phyloP scores from a whole-genome alignment of 2,113 vertebrate species.

The Thalassarche chlororhynchos region DNA sequence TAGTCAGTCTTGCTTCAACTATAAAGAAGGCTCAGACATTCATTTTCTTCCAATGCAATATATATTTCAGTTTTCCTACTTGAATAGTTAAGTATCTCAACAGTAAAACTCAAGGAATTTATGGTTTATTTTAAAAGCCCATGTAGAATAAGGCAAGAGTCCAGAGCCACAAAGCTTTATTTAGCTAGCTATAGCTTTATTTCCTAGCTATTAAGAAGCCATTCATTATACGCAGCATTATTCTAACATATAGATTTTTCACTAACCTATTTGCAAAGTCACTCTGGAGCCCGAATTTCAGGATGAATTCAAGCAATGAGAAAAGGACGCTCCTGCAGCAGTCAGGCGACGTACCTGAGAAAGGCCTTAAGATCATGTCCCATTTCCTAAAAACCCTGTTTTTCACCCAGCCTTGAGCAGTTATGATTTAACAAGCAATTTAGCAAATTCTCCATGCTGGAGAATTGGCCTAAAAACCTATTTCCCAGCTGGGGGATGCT shows the following conservation, averaged over 20 bases:
- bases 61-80: conserved; percentile 5
- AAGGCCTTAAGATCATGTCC: neutral
- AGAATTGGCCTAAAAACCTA: neutral
- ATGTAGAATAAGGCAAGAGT: neutral
- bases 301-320: neutral
- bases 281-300: neutral
- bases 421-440: neutral
- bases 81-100: neutral
- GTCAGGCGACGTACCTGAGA: accelerated
- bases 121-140: conserved; percentile 54
- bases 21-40: neutral
- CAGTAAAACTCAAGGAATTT: conserved; percentile 49
- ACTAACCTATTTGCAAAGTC: conserved; percentile 30
- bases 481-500: neutral
- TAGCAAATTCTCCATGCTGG: neutral
- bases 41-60: neutral
- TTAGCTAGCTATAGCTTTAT: conserved; percentile 36
- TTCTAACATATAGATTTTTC: conserved; percentile 45
- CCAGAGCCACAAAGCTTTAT: conserved; percentile 12
- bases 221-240: conserved; percentile 35
- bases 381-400: neutral
- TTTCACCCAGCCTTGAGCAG: neutral
- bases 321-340: neutral
- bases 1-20: neutral
- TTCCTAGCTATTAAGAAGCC: conserved; percentile 35